These are phyloP conservation scores for Rynchops niger DNA, from an alignment of 2,113 vertebrate species.

Conservation along the genomic window DNA sequence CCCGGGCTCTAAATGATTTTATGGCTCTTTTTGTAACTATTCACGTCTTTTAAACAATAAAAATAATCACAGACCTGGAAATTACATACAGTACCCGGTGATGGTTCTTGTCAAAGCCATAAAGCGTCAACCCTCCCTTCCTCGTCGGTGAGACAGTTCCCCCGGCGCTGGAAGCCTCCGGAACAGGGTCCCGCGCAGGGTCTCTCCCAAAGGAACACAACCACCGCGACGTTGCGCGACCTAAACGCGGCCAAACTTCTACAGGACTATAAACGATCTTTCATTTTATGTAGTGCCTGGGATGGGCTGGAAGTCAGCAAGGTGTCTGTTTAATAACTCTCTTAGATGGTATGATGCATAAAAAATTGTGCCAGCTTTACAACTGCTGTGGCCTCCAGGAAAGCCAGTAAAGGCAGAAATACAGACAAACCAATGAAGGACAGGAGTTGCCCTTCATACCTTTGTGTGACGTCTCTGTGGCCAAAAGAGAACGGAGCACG, in stretches of 20 bases:
- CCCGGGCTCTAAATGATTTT: neutral
- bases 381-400: neutral
- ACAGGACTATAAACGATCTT: accelerated
- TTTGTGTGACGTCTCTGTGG: neutral
- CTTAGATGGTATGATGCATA: neutral
- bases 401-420: neutral
- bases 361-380: neutral
- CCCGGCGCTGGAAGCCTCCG: accelerated
- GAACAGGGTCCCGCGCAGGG: neutral
- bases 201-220: neutral
- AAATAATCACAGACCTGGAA: neutral
- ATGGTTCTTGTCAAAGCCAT: neutral
- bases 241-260: neutral
- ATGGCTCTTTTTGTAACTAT: neutral
- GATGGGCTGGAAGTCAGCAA: neutral
- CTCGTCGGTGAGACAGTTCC: accelerated
- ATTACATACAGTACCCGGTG: neutral
- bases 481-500: neutral
- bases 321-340: neutral
- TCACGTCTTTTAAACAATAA: neutral
- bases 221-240: neutral
- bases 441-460: neutral
- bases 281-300: accelerated
- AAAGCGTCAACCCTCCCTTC: accelerated
- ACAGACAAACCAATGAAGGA: neutral